phyloP scores from a whole-genome alignment of 2,797 vertebrate genomes.

The Psittacula derbiana region DNA sequence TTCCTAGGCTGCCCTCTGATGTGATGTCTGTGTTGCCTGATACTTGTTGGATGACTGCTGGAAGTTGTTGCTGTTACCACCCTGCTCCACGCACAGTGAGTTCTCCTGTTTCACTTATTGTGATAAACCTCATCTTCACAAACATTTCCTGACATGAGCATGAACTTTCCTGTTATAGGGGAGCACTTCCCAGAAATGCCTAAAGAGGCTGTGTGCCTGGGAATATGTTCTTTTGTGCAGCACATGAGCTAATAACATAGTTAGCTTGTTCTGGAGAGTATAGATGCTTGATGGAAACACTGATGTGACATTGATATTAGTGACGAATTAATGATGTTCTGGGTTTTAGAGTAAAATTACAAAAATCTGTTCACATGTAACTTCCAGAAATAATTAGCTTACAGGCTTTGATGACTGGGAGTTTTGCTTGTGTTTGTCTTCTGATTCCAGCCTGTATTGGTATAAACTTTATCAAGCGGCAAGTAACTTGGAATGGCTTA shows the following conservation, averaged over 20 bases:
- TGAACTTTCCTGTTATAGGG: neutral
- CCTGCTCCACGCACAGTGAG: neutral
- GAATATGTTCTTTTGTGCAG: neutral
- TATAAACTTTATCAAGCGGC: neutral
- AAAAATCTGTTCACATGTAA: fast-evolving
- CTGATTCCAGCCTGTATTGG: neutral
- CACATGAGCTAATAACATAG: fast-evolving
- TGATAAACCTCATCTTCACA: neutral
- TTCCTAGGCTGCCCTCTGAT: fast-evolving
- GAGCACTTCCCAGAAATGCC: neutral
- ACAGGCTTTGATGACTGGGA: neutral
- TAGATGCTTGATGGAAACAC: neutral
- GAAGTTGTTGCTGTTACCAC: neutral
- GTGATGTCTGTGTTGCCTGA: fast-evolving
- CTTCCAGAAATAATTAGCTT: neutral
- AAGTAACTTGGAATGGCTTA: neutral
- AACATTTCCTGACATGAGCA: fast-evolving
- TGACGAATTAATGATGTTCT: neutral
- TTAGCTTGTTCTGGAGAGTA: neutral
- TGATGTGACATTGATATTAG: neutral
- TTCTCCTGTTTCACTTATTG: neutral
- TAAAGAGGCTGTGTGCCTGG: fast-evolving
- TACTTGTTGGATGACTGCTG: neutral
- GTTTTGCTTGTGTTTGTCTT: neutral
- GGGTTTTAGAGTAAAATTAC: neutral